Percentiles rank a stretch among this genome's conserved stretches.
These are phyloP conservation scores for Polydrusus pterygomalis DNA, from an alignment of 2,888 invertebrate genomes.

Conservation along the genomic window DNA sequence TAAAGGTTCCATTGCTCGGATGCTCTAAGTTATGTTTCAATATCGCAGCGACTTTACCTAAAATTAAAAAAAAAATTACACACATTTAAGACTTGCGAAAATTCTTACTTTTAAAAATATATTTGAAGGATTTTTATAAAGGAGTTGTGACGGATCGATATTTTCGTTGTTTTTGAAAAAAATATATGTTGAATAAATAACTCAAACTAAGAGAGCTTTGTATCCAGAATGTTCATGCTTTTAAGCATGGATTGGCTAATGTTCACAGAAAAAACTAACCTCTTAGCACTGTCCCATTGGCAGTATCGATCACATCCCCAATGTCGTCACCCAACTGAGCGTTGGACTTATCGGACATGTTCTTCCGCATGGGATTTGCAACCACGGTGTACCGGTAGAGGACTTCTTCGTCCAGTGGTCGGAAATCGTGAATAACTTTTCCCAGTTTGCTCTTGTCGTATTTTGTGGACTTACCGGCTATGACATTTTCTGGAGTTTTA, in stretches of 20 bases:
- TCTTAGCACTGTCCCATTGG: constrained; percentile 63
- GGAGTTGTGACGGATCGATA: too few species aligned
- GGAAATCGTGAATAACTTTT: constrained; percentile 36
- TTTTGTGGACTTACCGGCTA: neutral
- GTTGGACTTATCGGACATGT: constrained; percentile 69
- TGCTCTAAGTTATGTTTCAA: constrained; percentile 40
- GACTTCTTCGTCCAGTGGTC: constrained; percentile 38
- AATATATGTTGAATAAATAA: too few species aligned
- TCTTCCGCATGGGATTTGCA: constrained; percentile 54
- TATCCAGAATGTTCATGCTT: too few species aligned
- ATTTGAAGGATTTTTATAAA: too few species aligned
- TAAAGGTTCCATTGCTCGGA: constrained; percentile 24
- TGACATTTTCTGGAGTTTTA: neutral
- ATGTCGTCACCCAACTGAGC: constrained; percentile 70
- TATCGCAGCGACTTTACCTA: constrained; percentile 33
- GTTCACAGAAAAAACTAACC: constrained; percentile 60
- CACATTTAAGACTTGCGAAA: constrained; percentile 58
- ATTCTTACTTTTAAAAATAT: too few species aligned
- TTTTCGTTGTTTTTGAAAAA: too few species aligned
- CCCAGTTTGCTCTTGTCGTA: constrained; percentile 11
- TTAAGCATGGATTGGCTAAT: too few species aligned
- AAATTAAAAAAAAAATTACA: constrained; percentile 14
- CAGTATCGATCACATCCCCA: constrained; percentile 68
- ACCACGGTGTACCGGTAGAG: constrained; percentile 52
- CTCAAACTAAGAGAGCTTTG: too few species aligned